Base-by-base conservation (phyloP, 1,140 invertebrate species). In the Doryteuthis pealeii region DNA sequence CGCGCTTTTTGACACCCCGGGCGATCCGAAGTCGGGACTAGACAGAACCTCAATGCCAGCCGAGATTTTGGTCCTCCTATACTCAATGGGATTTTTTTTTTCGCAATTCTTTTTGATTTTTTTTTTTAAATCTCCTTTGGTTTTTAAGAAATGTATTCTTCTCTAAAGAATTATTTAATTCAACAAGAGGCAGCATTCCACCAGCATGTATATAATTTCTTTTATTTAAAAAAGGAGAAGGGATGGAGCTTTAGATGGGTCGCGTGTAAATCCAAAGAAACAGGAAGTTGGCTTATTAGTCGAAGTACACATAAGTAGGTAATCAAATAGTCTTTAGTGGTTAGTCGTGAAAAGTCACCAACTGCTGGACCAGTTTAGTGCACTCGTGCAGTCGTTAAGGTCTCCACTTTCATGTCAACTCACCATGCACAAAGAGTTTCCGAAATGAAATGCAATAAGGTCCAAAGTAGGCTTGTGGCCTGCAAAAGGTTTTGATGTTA, bases 351-450 rank as follows among this genome's bases (percentile, higher is more conserved):
- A 79, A 81, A 49, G 69, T 68, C 54, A 80, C 75, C 77, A 87
- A 80, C 70, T 81, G 81, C 73, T 75, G 80, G 74, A 88, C n/a
- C 83, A 74, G 84, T n/a, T 86, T 68, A 77, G 70, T 32, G 81
- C 79, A 86, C 77, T 30, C 79, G 83, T 71, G 75, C 76, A 68
- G 81, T 79, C 70, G 80, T 82, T 69, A 84, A 79, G 69, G 76
- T 81, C 84, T 89, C 81, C 84, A 92, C 89, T 85, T n/a, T n/a
- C n/a, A 92, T 90, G 89, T 93, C 92, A 84, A n/a, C n/a, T 92
- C 91, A 88, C n/a, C 91, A 90, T 89, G 90, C 91, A 90, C 92
- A 93, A 88, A 94, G 90, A 87, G 90, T 87, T 91, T 92, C 93
- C 93, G 92, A 90, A 93, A 93, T 90, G 91, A 89, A 75, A 75